Evolutionary conservation across 2,113 vertebrate species (phyloP).

Genomic region (Heterocephalus glaber): DNA sequence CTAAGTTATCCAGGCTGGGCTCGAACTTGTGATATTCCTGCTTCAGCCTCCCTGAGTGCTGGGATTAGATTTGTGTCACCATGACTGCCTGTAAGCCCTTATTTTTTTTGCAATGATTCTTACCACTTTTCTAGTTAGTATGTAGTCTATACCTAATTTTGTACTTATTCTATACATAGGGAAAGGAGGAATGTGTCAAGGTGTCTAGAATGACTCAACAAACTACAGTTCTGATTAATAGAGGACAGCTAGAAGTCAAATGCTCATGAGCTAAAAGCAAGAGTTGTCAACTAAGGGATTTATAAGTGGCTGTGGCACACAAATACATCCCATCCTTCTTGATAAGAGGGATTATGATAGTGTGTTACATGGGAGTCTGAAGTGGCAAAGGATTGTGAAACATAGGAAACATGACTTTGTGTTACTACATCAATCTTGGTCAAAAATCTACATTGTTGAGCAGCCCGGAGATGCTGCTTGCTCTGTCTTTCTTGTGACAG

Average conservation of each 20-base stretch:
- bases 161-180: background rate
- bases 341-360: background rate
- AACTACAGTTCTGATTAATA: background rate
- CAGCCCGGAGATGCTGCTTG: background rate
- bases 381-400: background rate
- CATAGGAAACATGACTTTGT: slow-evolving; percentile 5
- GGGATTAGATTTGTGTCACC: background rate
- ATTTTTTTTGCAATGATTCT: background rate
- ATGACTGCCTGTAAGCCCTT: background rate
- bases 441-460: background rate
- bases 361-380: background rate
- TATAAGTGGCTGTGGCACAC: background rate
- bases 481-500: background rate
- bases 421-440: slow-evolving; percentile 22
- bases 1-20: background rate
- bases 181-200: background rate
- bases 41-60: background rate
- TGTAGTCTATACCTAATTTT: background rate
- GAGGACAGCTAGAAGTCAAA: background rate
- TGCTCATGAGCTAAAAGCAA: background rate
- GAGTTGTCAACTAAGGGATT: background rate
- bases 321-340: background rate
- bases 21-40: background rate
- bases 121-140: background rate
- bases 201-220: background rate